Conservation (phyloP, 1,140 invertebrate genomes). For the Halictus rubicundus region DNA sequence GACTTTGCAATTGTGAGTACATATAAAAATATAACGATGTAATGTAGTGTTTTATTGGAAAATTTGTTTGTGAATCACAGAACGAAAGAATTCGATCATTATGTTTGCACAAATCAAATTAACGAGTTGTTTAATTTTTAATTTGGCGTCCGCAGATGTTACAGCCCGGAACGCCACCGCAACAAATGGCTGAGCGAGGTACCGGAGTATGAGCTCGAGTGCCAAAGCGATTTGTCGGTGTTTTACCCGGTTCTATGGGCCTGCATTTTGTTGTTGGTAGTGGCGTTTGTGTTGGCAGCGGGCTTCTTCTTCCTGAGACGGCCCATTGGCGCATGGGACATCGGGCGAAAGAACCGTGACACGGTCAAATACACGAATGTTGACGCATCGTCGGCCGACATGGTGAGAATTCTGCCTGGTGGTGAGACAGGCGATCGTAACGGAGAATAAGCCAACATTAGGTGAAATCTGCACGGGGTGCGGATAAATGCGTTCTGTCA, state of each 20-base stretch:
- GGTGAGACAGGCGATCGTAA: conserved; percentile 67
- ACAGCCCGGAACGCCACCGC: conserved; percentile 58
- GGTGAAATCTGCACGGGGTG: conserved; percentile 36
- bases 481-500: neutral
- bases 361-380: conserved; percentile 78
- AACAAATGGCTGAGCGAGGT: conserved; percentile 67
- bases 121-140: neutral
- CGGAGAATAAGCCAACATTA: conserved; percentile 68
- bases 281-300: conserved; percentile 52
- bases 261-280: conserved; percentile 64
- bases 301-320: conserved; percentile 69
- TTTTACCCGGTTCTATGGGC: conserved; percentile 69
- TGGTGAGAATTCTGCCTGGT: conserved; percentile 75
- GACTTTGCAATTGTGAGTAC: too few species aligned
- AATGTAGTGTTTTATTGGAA: too few species aligned
- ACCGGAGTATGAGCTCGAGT: conserved; percentile 70
- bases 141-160: conserved; percentile 66
- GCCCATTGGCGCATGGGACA: conserved; percentile 69
- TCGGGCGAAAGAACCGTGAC: conserved; percentile 68
- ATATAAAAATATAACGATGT: too few species aligned
- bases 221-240: conserved; percentile 56
- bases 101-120: too few species aligned
- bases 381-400: conserved; percentile 75
- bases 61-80: too few species aligned
- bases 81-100: too few species aligned